Conservation (phyloP, 2,888 invertebrate genomes). For the Calliopum simillimum region DNA sequence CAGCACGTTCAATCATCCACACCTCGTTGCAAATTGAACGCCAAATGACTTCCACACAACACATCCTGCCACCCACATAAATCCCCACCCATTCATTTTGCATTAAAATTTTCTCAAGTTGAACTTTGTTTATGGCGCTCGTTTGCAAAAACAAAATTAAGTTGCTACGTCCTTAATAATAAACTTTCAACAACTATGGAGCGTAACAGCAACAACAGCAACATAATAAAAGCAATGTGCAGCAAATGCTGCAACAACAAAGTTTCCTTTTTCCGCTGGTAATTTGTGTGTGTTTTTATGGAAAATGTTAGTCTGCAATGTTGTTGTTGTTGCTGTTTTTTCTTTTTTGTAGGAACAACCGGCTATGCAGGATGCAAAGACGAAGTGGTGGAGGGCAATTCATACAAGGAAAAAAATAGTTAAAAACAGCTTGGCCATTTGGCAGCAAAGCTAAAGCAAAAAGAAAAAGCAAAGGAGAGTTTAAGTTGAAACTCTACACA, state of each 20-base stretch:
- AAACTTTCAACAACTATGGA: conserved; percentile 25
- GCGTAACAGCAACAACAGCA: conserved; percentile 42
- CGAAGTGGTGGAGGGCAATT: too few species aligned
- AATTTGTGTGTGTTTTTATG: conserved; percentile 6
- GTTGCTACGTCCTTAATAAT: conserved; percentile 29
- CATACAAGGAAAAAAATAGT: too few species aligned
- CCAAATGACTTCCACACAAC: not conserved
- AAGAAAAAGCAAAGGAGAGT: too few species aligned
- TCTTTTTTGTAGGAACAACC: too few species aligned
- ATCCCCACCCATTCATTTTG: not conserved
- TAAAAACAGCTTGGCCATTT: too few species aligned
- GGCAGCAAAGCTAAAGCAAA: too few species aligned
- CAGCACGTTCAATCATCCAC: conserved; percentile 29
- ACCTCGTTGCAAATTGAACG: too few species aligned
- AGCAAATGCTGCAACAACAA: conserved; percentile 7
- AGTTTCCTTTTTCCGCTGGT: conserved; percentile 11
- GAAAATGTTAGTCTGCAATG: too few species aligned
- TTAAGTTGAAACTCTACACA: too few species aligned
- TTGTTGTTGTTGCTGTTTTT: too few species aligned
- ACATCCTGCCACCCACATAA: not conserved
- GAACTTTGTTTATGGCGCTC: conserved; percentile 29
- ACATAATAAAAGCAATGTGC: conserved; percentile 1
- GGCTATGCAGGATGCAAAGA: too few species aligned
- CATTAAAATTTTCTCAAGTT: conserved; percentile 26
- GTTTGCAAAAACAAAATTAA: conserved; percentile 29